Evolutionary conservation across 2,113 vertebrate genomes (phyloP).

Genomic region (Phalacrocorax aristotelis): DNA sequence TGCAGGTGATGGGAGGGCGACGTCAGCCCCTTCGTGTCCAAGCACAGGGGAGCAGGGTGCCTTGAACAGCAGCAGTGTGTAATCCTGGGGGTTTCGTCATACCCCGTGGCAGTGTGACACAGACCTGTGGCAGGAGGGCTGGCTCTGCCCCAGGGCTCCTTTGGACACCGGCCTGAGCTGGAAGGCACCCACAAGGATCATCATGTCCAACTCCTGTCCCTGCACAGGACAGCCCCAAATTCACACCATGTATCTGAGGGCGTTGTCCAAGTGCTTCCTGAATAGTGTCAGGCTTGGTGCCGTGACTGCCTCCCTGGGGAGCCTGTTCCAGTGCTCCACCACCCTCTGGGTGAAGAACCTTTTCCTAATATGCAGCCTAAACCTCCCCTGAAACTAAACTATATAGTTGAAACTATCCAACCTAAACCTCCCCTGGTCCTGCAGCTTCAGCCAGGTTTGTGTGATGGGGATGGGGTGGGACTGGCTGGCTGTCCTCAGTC

Average conservation of each 20-base stretch:
- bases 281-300: no score
- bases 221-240: no score
- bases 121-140: neutral
- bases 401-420: no score
- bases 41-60: neutral
- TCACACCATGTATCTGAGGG: no score
- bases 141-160: neutral
- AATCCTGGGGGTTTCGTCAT: neutral
- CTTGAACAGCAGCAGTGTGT: neutral
- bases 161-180: neutral
- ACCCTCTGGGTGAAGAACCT: no score
- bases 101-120: neutral
- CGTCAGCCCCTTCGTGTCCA: rapidly evolving
- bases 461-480: neutral
- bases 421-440: neutral
- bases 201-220: no score
- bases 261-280: no score
- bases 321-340: no score
- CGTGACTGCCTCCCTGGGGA: no score
- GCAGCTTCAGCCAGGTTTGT: neutral
- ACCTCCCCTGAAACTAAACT: no score
- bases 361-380: no score
- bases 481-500: neutral
- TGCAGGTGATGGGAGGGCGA: rapidly evolving
- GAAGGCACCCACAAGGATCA: no score